phyloP scores from a whole-genome alignment of 2,888 invertebrate species.

The Plemyria rubiginata region DNA sequence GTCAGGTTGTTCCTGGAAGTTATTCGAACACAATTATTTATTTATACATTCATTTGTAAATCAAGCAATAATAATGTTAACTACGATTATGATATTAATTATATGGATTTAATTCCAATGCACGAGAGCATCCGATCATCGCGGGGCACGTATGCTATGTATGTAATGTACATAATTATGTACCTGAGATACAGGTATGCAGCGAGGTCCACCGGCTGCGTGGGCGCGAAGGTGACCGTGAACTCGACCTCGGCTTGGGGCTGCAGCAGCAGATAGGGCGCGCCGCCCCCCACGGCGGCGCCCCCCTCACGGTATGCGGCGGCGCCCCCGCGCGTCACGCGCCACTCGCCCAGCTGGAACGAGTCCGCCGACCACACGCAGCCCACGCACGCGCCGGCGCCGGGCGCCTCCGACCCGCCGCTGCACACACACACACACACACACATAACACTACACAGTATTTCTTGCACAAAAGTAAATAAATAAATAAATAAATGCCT shows the following conservation, averaged over 20 bases:
- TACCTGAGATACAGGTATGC: conserved; percentile 82
- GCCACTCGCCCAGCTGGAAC: conserved; percentile 59
- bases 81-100: no score
- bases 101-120: no score
- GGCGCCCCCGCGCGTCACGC: conserved; percentile 45
- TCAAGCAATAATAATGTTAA: no score
- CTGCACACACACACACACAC: background rate
- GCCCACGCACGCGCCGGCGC: conserved; percentile 34
- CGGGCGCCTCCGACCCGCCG: conserved; percentile 22
- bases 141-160: no score
- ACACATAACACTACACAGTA: no score
- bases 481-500: no score
- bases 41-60: no score
- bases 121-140: no score
- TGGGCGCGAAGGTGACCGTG: conserved; percentile 76
- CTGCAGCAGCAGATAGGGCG: conserved; percentile 74
- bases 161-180: no score
- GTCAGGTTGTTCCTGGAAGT: conserved; percentile 94
- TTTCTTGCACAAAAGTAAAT: no score
- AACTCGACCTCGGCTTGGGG: conserved; percentile 83
- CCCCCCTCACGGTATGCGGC: conserved; percentile 35
- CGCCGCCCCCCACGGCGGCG: conserved; percentile 19
- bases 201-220: conserved; percentile 66
- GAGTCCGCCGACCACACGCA: conserved; percentile 50
- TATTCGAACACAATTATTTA: no score